Conservation (phyloP, 2,113 vertebrate genomes). For the Pundamilia nyererei region DNA sequence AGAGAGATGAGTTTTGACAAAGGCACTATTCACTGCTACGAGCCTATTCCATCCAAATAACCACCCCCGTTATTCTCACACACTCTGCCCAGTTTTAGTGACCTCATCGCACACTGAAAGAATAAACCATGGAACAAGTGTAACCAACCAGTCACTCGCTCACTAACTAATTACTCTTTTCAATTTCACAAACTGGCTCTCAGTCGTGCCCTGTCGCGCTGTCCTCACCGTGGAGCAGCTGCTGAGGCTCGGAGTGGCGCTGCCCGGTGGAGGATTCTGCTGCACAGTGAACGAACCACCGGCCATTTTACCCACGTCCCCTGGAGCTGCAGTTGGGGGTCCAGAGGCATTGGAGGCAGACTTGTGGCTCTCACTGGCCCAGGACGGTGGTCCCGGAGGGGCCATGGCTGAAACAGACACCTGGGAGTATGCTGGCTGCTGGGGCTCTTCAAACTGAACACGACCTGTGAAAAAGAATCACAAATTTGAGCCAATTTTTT, state of each 20-base stretch:
- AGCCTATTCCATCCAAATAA: conserved; percentile 10
- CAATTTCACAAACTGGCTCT: not conserved
- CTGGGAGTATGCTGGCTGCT: conserved; percentile 67
- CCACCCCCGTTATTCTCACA: conserved; percentile 52
- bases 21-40: conserved; percentile 35
- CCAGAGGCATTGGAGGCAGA: not conserved
- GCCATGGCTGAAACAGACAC: conserved; percentile 57
- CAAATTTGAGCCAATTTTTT: fast-evolving
- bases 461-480: conserved; percentile 57
- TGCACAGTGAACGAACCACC: conserved; percentile 73
- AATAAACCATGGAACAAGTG: not conserved
- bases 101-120: not conserved
- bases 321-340: not conserved
- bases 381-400: conserved; percentile 67
- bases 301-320: conserved; percentile 63
- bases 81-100: conserved; percentile 16
- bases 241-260: conserved; percentile 83
- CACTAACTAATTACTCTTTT: conserved; percentile 8
- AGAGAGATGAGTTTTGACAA: conserved; percentile 22
- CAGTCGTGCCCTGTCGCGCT: not conserved
- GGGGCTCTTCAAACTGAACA: conserved; percentile 76
- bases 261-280: conserved; percentile 74
- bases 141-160: not conserved
- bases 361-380: conserved; percentile 74
- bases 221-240: conserved; percentile 88